phyloP scores from a whole-genome alignment of 2,888 invertebrate species.

The Seira ritae region DNA sequence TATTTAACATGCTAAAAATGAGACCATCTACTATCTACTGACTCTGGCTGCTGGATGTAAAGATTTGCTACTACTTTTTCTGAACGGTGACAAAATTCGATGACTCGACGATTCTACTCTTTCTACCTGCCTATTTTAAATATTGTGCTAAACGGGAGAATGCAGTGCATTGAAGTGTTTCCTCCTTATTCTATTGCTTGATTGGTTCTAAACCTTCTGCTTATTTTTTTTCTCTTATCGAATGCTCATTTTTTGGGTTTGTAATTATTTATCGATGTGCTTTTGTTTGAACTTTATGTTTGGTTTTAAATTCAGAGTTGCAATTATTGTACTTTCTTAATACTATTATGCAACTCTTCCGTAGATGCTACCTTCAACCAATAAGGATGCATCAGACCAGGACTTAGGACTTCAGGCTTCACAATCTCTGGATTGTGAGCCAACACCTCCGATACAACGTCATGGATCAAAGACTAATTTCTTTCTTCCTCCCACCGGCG shows the following conservation, averaged over 20 bases:
- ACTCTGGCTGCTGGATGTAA: too few relatives aligned
- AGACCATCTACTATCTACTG: background rate
- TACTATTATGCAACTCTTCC: background rate
- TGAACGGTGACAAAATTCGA: too few relatives aligned
- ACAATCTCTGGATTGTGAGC: constrained; percentile 94
- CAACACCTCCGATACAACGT: constrained; percentile 90
- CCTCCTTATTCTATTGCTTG: constrained; percentile 20
- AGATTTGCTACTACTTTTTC: too few relatives aligned
- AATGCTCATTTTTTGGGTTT: constrained; percentile 28
- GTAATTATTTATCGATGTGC: background rate
- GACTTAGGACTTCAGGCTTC: constrained; percentile 93
- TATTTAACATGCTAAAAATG: background rate
- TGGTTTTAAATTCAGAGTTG: background rate
- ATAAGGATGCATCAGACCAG: constrained; percentile 79
- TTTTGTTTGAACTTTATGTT: constrained; percentile 10
- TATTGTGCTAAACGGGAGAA: constrained; percentile 61
- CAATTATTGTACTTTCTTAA: constrained; percentile 14
- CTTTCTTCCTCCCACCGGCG: constrained; percentile 84
- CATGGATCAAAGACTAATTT: constrained; percentile 92
- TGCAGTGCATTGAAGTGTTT: constrained; percentile 71
- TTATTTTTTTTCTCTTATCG: constrained; percentile 35
- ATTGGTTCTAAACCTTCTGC: constrained; percentile 33
- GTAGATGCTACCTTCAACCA: constrained; percentile 72
- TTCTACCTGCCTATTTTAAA: too few relatives aligned
- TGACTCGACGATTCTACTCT: too few relatives aligned